A percentile compares a stretch with the other conserved stretches of the same genome.
Evolutionary conservation across 2,888 invertebrate genomes (phyloP).

Genomic region (Lasioglossum zephyrum): DNA sequence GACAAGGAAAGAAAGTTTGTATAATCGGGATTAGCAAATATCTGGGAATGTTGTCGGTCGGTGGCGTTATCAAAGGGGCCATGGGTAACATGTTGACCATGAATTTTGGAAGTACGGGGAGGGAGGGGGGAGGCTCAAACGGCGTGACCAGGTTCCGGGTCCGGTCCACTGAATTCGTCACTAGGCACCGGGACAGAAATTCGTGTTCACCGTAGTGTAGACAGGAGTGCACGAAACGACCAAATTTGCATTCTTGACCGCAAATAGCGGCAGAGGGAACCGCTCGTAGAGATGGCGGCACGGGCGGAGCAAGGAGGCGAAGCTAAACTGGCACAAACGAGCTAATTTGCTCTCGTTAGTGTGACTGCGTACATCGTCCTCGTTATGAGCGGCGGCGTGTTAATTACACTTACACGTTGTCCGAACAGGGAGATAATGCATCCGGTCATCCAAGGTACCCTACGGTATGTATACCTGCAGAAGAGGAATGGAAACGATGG

Average conservation of each 20-base stretch:
- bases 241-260: constrained; percentile 80
- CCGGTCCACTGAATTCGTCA: constrained; percentile 68
- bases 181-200: constrained; percentile 62
- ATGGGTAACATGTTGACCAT: constrained; percentile 55
- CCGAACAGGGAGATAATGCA: constrained; percentile 77
- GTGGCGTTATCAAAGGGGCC: constrained; percentile 40
- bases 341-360: constrained; percentile 80
- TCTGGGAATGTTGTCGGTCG: constrained; percentile 13
- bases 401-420: constrained; percentile 79
- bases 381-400: constrained; percentile 76
- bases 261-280: constrained; percentile 66
- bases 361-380: constrained; percentile 74
- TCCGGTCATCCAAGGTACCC: constrained; percentile 70
- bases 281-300: constrained; percentile 44
- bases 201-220: constrained; percentile 61
- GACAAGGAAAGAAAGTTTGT: constrained; percentile 4
- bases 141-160: constrained; percentile 23
- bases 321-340: constrained; percentile 77
- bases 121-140: constrained; percentile 26
- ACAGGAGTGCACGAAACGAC: constrained; percentile 66
- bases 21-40: constrained; percentile 38
- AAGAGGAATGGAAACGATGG: constrained; percentile 57
- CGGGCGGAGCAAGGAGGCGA: constrained; percentile 69
- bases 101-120: constrained; percentile 65
- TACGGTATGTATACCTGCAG: constrained; percentile 49